A percentile compares a stretch with the other conserved stretches of the same genome.
Evolutionary conservation across 2,113 vertebrate genomes (phyloP).

Genomic region (Cynocephalus volans): DNA sequence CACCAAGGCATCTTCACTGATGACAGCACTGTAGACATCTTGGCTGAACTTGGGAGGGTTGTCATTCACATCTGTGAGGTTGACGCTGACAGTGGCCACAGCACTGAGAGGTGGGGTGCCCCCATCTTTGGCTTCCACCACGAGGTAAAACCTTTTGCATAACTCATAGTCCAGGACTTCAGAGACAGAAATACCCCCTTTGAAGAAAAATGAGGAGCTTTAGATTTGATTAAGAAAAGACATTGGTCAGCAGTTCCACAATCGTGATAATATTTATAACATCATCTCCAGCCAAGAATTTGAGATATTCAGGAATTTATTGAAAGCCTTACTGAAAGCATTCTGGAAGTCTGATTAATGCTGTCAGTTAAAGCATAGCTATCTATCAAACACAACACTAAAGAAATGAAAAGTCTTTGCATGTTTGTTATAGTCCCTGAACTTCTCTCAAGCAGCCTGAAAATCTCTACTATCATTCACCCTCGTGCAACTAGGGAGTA

Average conservation of each 20-base stretch:
- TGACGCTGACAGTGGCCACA: conserved; percentile 95
- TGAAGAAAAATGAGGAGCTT: conserved; percentile 79
- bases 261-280: not conserved
- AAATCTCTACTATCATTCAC: not conserved
- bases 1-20: conserved; percentile 94
- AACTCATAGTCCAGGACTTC: conserved; percentile 95
- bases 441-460: not conserved
- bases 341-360: not conserved
- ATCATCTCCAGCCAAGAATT: not conserved
- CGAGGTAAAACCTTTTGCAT: conserved; percentile 96
- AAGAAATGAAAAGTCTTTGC: not conserved
- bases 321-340: conserved; percentile 21
- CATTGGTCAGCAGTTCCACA: not conserved
- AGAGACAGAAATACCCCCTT: conserved; percentile 94
- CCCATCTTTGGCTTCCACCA: conserved; percentile 97
- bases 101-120: conserved; percentile 95
- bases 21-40: conserved; percentile 92
- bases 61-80: conserved; percentile 98
- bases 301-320: conserved; percentile 26
- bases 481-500: not conserved
- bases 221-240: conserved; percentile 39
- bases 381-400: not conserved
- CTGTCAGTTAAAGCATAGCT: not conserved
- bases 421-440: not conserved
- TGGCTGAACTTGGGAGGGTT: conserved; percentile 95